Percentiles rank a stretch among this genome's conserved stretches.
Evolutionary conservation across 2,888 invertebrate genomes (phyloP).

Genomic region (Rutpela maculata): DNA sequence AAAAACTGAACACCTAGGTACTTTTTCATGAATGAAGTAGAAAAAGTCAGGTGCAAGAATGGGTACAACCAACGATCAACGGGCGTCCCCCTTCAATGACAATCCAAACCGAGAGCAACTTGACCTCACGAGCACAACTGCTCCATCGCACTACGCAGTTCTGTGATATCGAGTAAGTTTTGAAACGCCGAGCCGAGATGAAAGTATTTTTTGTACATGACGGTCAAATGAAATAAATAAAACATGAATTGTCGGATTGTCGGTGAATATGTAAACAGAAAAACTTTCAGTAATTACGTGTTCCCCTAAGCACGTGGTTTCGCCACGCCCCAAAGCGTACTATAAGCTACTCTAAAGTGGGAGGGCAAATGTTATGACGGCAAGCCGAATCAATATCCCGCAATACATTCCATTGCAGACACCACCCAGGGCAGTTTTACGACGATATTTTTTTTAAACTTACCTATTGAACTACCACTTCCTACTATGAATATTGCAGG

Average conservation of each 20-base stretch:
- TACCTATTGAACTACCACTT: neutral
- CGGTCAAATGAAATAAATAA: constrained; percentile 15
- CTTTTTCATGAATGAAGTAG: constrained; percentile 45
- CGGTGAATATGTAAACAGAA: constrained; percentile 20
- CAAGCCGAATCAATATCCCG: constrained; percentile 67
- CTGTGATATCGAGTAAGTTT: neutral
- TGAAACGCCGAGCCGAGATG: neutral
- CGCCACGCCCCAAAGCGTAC: constrained; percentile 68
- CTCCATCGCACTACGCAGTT: neutral
- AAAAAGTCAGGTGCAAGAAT: constrained; percentile 31
- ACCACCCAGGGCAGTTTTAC: constrained; percentile 56
- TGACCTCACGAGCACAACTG: constrained; percentile 18
- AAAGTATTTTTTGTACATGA: neutral
- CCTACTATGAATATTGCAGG: neutral
- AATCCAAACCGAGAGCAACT: constrained; percentile 31
- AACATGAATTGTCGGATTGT: constrained; percentile 19
- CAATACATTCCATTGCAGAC: constrained; percentile 63
- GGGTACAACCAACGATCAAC: constrained; percentile 1
- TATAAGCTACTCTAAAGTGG: constrained; percentile 64
- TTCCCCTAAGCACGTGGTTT: constrained; percentile 64
- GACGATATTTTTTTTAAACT: constrained; percentile 7
- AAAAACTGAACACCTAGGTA: constrained; percentile 21
- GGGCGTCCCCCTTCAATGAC: constrained; percentile 24
- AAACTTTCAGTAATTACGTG: constrained; percentile 37
- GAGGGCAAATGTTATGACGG: constrained; percentile 68